Evolutionary conservation across 2,113 vertebrate genomes (phyloP).

Genomic region (Lophotis ruficrista): DNA sequence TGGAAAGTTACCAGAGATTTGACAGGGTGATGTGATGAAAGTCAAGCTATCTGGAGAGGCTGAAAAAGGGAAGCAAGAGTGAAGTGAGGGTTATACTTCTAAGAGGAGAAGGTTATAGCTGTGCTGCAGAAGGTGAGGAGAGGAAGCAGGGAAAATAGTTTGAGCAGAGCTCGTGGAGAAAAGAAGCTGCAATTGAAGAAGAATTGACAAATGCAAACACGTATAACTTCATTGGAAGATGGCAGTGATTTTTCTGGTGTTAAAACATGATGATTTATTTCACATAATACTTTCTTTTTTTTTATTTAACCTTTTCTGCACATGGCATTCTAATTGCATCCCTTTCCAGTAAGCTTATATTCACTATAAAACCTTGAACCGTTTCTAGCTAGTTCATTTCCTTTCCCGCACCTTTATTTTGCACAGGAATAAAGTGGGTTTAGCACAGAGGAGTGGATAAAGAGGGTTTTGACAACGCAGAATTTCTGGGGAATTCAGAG

Average conservation of each 20-base stretch:
- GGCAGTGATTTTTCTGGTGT: not conserved
- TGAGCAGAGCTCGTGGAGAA: not conserved
- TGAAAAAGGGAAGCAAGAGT: not conserved
- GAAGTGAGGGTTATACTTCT: not conserved
- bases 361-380: not conserved
- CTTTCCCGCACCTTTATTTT: not conserved
- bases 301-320: constrained; percentile 4
- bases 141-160: not conserved
- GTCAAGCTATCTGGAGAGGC: not conserved
- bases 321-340: not conserved
- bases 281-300: not conserved
- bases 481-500: constrained; percentile 12
- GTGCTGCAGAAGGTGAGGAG: not conserved
- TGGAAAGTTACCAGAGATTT: constrained; percentile 10
- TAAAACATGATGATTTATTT: not conserved
- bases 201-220: not conserved
- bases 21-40: not conserved
- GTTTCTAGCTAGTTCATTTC: not conserved
- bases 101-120: not conserved
- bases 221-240: not conserved
- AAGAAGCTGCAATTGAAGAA: not conserved
- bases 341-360: not conserved
- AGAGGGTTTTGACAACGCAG: not conserved
- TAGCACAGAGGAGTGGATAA: not conserved
- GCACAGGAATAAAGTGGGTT: not conserved